Conservation (phyloP, 2,797 vertebrate species). For the Pempheris klunzingeri region DNA sequence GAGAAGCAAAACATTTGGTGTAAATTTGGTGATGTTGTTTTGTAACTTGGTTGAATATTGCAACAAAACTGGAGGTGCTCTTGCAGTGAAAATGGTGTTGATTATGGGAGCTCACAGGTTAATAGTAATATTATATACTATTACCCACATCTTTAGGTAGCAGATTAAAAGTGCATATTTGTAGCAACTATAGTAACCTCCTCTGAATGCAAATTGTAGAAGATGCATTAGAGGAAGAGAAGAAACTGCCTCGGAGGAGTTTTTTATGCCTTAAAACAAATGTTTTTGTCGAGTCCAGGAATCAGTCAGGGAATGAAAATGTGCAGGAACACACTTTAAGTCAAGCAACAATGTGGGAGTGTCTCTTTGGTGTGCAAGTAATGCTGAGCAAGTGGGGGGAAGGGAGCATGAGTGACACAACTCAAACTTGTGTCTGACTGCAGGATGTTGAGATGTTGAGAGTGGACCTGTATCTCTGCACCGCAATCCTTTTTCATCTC, state of each 20-base stretch:
- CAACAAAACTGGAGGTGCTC: not conserved
- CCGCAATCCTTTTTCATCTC: not conserved
- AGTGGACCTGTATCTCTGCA: not conserved
- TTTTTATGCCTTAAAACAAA: not conserved
- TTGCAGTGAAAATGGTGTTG: not conserved
- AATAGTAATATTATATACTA: not conserved
- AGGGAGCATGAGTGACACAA: not conserved
- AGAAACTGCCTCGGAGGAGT: too few species aligned
- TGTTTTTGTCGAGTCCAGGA: not conserved
- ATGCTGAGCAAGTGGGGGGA: conserved; percentile 5
- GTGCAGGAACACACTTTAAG: conserved; percentile 4
- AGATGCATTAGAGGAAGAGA: not conserved
- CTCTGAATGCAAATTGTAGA: accelerated
- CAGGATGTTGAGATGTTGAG: conserved; percentile 2
- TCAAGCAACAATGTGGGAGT: conserved; percentile 20
- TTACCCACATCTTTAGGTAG: not conserved
- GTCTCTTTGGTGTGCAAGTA: conserved; percentile 18
- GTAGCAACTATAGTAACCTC: not conserved
- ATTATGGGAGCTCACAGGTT: not conserved
- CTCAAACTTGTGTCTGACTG: not conserved
- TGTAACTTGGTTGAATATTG: not conserved
- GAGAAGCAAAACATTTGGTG: not conserved
- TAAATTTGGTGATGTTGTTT: too few species aligned
- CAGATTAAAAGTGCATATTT: not conserved
- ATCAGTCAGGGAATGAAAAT: not conserved